phyloP scores from a whole-genome alignment of 2,113 vertebrate genomes.

The Cottus gobio region DNA sequence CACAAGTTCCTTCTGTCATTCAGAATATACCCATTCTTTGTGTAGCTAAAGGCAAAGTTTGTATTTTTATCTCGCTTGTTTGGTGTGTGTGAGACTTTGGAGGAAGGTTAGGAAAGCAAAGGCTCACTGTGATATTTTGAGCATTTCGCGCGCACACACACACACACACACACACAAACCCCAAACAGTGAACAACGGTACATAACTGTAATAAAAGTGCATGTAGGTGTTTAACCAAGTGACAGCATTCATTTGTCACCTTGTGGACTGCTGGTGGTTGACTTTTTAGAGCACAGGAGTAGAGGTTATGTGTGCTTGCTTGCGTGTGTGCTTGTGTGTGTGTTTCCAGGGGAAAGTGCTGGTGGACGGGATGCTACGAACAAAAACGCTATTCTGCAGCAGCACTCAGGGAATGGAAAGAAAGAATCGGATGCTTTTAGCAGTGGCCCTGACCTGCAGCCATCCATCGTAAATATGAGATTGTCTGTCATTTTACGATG shows the following conservation, averaged over 20 bases:
- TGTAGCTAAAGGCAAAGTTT: neutral
- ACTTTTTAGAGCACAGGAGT: slow-evolving; percentile 39
- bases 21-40: slow-evolving; percentile 13
- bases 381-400: slow-evolving; percentile 24
- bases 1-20: neutral
- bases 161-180: neutral
- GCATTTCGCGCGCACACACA: neutral
- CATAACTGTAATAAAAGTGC: slow-evolving; percentile 75
- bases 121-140: slow-evolving; percentile 28
- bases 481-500: neutral
- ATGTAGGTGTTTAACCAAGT: slow-evolving; percentile 72
- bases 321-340: slow-evolving; percentile 9
- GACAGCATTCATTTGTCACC: slow-evolving; percentile 79
- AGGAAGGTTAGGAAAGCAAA: slow-evolving; percentile 1
- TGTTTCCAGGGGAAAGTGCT: slow-evolving; percentile 31
- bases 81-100: neutral
- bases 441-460: slow-evolving; percentile 8
- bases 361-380: slow-evolving; percentile 22
- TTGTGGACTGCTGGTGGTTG: slow-evolving; percentile 48
- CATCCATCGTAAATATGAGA: neutral
- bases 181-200: slow-evolving; percentile 32
- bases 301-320: slow-evolving; percentile 10
- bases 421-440: slow-evolving; percentile 8
- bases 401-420: slow-evolving; percentile 17
- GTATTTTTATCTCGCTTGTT: slow-evolving; percentile 19